A percentile compares a stretch with the other conserved stretches of the same genome.
These are phyloP conservation scores for Abrostola tripartita DNA, from an alignment of 2,888 invertebrate species.

Conservation along the genomic window DNA sequence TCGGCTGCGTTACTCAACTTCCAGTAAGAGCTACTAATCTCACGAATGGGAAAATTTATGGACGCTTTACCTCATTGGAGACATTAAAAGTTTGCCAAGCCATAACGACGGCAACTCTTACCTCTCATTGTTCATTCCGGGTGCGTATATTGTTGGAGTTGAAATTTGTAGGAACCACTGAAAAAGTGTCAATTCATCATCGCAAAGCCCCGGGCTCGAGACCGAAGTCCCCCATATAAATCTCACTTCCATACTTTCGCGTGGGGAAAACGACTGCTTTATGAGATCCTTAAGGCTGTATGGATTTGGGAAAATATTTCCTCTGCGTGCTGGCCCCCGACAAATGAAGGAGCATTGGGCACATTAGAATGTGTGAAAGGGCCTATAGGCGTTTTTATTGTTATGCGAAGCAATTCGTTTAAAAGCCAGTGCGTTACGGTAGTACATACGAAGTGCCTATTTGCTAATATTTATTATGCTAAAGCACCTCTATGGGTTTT, in stretches of 20 bases:
- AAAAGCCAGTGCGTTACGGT: conserved; percentile 85
- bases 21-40: conserved; percentile 80
- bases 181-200: conserved; percentile 89
- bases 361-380: conserved; percentile 88
- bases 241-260: conserved; percentile 88
- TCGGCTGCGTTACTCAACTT: conserved; percentile 69
- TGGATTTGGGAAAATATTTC: conserved; percentile 89
- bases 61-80: conserved; percentile 82
- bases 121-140: conserved; percentile 86
- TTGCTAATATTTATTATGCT: conserved; percentile 84
- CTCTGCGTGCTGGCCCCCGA: conserved; percentile 85
- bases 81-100: conserved; percentile 85
- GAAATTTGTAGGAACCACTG: conserved; percentile 86
- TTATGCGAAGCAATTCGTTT: conserved; percentile 88
- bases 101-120: conserved; percentile 80
- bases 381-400: conserved; percentile 86
- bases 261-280: conserved; percentile 88
- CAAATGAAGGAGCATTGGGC: conserved; percentile 87
- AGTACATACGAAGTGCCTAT: conserved; percentile 84
- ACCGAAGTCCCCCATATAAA: conserved; percentile 86
- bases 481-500: conserved; percentile 68
- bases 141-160: conserved; percentile 85
- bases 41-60: conserved; percentile 81
- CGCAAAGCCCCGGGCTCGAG: conserved; percentile 85
- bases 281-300: conserved; percentile 89